Base-by-base conservation (phyloP, 2,888 invertebrate genomes). In the Trichogramma dendrolimi region DNA sequence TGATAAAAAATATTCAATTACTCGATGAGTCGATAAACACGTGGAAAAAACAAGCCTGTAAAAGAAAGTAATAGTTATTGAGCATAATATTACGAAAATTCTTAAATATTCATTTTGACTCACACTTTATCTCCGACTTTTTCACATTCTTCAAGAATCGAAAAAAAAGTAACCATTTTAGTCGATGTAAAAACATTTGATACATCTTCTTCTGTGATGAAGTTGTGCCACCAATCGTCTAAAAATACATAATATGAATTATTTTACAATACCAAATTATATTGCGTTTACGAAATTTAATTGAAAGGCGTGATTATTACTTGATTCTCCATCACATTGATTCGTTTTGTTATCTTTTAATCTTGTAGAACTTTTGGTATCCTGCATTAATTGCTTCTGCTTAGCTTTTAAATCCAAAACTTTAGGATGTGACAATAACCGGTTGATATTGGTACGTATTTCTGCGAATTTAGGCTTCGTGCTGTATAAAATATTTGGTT, bases 101-200 rank as follows among this genome's bases (percentile, higher is more conserved):
- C 10, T n/a, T 63, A 10, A 41, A 42, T 48, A n/a, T 42, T 56
- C 8, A n/a, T 63, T 55, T 27, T 27, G 1, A 81, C 85, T 84
- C 77, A 91, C 89, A 96, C 81, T 83, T 96, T 96, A 76, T 98
- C 97, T 1, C 96, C 96, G 68, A 96, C 94, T 67, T 88, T 84
- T 79, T 95, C 94, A 76, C 94, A 94, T 80, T 92, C 89, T 69
- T 89, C 85, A 68, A 98, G 82, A 68, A 98, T 89, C 60, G 90
- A 88, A 76, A 94, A 88, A 49, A 96, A 81, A 46, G 96, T 80
- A 49, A 86, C 79, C 5, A 95, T 81, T 78, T 96, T 96, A 67
- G 88, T 86, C 67, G 92, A 88, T 70, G 87, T 81, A 38, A 84
- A 82, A 69, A 93, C 79, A 72, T 90, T 88, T 50, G 88, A 87